Evolutionary conservation across 2,888 invertebrate species (phyloP).

Genomic region (Lasioglossum malachurum): DNA sequence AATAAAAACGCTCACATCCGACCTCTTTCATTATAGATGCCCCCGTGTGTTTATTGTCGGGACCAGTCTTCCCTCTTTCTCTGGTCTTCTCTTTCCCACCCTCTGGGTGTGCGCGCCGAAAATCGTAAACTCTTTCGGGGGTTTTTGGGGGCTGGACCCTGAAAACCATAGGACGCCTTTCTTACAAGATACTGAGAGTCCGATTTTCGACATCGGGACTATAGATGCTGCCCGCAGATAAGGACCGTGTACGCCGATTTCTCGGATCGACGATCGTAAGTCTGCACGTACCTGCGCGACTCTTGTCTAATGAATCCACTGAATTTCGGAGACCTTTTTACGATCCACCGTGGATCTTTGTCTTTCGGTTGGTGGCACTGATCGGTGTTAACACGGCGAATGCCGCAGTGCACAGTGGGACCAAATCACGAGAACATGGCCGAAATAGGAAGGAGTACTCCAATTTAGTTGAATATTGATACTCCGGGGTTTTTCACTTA

Average conservation of each 20-base stretch:
- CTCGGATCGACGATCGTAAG: constrained; percentile 61
- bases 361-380: not conserved
- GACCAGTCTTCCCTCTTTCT: constrained; percentile 15
- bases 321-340: constrained; percentile 46
- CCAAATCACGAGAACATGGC: too few relatives aligned
- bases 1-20: constrained; percentile 56
- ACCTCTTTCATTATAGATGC: constrained; percentile 76
- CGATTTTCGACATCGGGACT: constrained; percentile 66
- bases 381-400: not conserved
- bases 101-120: constrained; percentile 72
- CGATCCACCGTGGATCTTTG: constrained; percentile 19
- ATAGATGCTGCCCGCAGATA: constrained; percentile 66
- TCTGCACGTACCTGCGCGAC: constrained; percentile 46
- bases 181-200: constrained; percentile 62
- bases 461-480: too few relatives aligned
- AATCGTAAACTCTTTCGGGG: constrained; percentile 66
- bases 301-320: constrained; percentile 55
- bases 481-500: too few relatives aligned
- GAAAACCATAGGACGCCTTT: constrained; percentile 71
- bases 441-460: too few relatives aligned
- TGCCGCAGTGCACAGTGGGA: not conserved
- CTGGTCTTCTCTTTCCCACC: constrained; percentile 1
- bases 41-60: constrained; percentile 74
- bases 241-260: constrained; percentile 67
- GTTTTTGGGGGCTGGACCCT: constrained; percentile 55